Evolutionary conservation across 2,113 vertebrate genomes (phyloP).

Genomic region (Dasyornis broadbenti): DNA sequence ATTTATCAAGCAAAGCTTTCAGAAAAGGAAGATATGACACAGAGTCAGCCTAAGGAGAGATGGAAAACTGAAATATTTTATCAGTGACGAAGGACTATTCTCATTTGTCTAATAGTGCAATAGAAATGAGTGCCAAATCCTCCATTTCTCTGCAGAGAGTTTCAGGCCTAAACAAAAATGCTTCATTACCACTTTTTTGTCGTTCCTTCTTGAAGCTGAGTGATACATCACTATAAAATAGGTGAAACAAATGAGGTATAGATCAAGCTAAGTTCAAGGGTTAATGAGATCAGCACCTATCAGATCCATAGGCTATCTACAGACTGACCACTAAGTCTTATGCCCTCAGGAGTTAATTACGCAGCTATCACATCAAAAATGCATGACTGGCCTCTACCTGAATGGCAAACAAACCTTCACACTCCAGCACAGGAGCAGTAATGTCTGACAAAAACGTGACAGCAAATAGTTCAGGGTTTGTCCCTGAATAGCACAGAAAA

Average conservation of each 20-base stretch:
- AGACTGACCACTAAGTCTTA: not conserved
- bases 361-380: not conserved
- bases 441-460: not conserved
- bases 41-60: not conserved
- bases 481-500: not conserved
- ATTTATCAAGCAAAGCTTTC: not conserved
- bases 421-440: not conserved
- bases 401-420: not conserved
- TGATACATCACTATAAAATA: not conserved
- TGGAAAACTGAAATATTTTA: not conserved
- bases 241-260: not conserved
- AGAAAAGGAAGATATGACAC: not conserved
- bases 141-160: not conserved
- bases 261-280: not conserved
- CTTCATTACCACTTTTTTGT: not conserved
- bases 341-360: not conserved
- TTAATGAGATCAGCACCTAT: conserved; percentile 9
- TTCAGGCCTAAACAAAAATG: not conserved
- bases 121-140: not conserved
- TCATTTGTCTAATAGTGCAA: not conserved
- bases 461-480: not conserved
- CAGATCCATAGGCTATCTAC: not conserved
- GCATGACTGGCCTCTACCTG: not conserved
- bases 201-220: not conserved
- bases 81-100: not conserved